Conservation (phyloP, 2,888 invertebrate species). For the Carabus problematicus region DNA sequence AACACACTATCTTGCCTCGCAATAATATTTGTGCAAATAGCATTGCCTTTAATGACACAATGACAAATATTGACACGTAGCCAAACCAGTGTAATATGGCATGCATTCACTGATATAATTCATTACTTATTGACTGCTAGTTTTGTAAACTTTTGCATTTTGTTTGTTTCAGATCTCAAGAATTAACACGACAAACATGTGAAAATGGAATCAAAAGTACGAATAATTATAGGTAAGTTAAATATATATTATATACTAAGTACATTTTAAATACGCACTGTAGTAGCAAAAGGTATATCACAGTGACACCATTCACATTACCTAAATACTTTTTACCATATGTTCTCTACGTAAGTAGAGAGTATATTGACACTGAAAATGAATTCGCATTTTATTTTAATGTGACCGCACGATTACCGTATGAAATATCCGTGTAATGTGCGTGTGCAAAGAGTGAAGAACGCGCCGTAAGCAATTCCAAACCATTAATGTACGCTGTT, state of each 20-base stretch:
- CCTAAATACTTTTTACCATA: neutral
- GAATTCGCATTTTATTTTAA: neutral
- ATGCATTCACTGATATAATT: no score
- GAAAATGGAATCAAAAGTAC: conserved; percentile 35
- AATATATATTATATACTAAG: neutral
- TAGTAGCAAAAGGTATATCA: neutral
- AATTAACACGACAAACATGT: conserved; percentile 28
- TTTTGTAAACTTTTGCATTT: no score
- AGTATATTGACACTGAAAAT: conserved; percentile 22
- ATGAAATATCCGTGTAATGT: neutral
- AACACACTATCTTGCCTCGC: no score
- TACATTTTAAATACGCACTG: neutral
- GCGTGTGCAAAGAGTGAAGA: conserved; percentile 10
- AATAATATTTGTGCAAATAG: no score
- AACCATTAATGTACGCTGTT: conserved; percentile 35
- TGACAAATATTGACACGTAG: no score
- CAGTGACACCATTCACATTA: no score
- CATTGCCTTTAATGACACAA: no score
- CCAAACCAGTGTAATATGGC: no score
- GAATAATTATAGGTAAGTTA: conserved; percentile 34
- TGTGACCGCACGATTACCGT: conserved; percentile 18
- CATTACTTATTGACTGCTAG: no score
- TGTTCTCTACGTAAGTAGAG: conserved; percentile 7
- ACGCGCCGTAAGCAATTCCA: conserved; percentile 29
- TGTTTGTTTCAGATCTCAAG: conserved; percentile 29